Evolutionary conservation across 2,797 vertebrate genomes (phyloP).

Genomic region (Rhabdophis nuchalis): DNA sequence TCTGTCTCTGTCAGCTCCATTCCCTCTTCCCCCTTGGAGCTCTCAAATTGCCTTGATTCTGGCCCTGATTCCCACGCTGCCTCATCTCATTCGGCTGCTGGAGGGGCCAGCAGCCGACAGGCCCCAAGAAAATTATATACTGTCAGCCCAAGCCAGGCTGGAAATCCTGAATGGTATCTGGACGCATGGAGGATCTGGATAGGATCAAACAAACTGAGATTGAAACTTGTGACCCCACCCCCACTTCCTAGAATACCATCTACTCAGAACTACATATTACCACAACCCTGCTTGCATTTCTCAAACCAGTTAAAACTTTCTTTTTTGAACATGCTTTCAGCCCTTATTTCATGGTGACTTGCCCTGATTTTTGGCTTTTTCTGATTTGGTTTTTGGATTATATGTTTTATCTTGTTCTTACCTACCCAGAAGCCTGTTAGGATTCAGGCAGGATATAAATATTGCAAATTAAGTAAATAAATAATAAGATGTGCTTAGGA

Average conservation of each 20-base stretch:
- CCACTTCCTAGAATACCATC: not conserved
- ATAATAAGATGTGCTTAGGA: not conserved
- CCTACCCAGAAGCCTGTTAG: not conserved
- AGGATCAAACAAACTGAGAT: not conserved
- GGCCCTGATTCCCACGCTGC: too few species aligned
- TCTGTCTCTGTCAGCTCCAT: too few species aligned
- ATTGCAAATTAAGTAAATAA: not conserved
- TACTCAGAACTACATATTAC: not conserved
- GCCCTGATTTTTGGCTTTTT: not conserved
- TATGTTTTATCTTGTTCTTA: not conserved
- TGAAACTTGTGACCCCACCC: not conserved
- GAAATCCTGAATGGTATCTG: not conserved
- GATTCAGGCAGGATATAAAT: not conserved
- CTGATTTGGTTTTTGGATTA: not conserved
- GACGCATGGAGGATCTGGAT: not conserved
- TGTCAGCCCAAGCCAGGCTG: not conserved
- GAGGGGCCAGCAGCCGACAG: too few species aligned
- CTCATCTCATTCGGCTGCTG: too few species aligned
- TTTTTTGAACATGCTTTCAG: not conserved
- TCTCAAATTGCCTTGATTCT: too few species aligned
- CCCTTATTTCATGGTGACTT: not conserved
- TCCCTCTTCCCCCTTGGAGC: too few species aligned
- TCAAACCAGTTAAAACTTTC: not conserved
- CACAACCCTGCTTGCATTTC: not conserved
- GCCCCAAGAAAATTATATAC: not conserved